These are phyloP conservation scores for Leucophenga montana DNA, from an alignment of 2,888 invertebrate species.

Conservation along the genomic window DNA sequence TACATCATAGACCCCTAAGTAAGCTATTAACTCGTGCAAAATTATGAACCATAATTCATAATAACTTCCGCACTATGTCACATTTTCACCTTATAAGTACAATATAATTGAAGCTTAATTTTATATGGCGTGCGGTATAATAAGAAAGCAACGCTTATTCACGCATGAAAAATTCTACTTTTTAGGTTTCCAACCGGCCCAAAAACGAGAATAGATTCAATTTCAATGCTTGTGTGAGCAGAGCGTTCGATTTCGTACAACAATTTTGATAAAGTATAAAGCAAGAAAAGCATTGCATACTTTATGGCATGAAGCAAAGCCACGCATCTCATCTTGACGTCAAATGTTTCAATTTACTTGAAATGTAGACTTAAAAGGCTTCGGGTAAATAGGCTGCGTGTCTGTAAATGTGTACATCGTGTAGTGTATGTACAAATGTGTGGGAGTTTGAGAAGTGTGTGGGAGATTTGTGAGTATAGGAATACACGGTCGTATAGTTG, in stretches of 20 bases:
- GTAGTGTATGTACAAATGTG: background rate
- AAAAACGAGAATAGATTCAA: background rate
- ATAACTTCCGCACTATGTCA: background rate
- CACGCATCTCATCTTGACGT: background rate
- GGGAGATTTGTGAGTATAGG: background rate
- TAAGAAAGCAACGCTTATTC: background rate
- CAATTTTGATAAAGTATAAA: conserved; percentile 1
- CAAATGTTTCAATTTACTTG: conserved; percentile 7
- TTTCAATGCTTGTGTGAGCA: conserved; percentile 4
- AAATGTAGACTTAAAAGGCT: conserved; percentile 15
- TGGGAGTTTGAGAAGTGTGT: background rate
- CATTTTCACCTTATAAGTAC: conserved; percentile 19
- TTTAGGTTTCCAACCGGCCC: background rate
- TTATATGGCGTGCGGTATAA: background rate
- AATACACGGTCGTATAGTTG: background rate
- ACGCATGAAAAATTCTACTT: background rate
- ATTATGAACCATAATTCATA: background rate
- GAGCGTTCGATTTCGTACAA: conserved; percentile 2
- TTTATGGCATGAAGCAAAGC: background rate
- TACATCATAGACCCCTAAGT: background rate
- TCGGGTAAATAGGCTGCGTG: background rate
- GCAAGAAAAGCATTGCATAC: background rate
- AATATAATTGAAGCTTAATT: conserved; percentile 18
- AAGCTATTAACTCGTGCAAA: too few species aligned
- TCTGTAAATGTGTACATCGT: background rate